Base-by-base conservation (phyloP, 2,888 invertebrate species). In the Pterostichus niger region DNA sequence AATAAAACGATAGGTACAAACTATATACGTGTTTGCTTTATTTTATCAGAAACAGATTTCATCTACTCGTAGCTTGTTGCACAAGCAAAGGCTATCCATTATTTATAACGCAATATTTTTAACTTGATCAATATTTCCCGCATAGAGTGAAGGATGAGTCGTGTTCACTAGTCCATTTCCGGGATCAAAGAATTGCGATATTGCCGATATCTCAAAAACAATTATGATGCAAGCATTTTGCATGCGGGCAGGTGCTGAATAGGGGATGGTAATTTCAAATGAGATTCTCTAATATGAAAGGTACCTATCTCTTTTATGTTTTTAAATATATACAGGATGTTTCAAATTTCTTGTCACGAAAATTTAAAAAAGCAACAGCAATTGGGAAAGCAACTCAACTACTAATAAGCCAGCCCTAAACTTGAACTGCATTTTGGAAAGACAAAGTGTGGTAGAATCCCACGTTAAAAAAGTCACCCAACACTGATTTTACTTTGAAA, bases 91-190 rank as follows among this genome's bases (percentile, higher is more conserved):
- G 44, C 68, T 15, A 40, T 44, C 40, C 44, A 71, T 44, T 71
- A 71, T 71, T 71, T 71, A 44, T 44, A 71, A 44, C 44, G 40
- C 68, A 40, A 71, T 71, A 71, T 71, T 71, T 71, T 71, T 71
- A 71, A 44, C 68, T 71, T 71, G 44, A 71, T 71, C 68, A 44
- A 71, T 64, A 64, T 35, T 71, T 71, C 44, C 44, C 44, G 68
- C 44, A 71, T 71, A 40, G 44, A 71, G 40, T 71, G 44, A 71
- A 44, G 64, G 68, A 71, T 68, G 68, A 68, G 5, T 71, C 68
- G 44, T 44, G 44, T 71, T 71, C 68, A 44, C 15, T 17, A 71
- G 68, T 71, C 44, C 40, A 71, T 15, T 35, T 35, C 35, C 13
- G 35, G 64, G 13, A 64, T 64, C 35, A 64, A 64, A 64, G 64